phyloP scores from a whole-genome alignment of 1,140 invertebrate species.

The Brachionus koreanus region DNA sequence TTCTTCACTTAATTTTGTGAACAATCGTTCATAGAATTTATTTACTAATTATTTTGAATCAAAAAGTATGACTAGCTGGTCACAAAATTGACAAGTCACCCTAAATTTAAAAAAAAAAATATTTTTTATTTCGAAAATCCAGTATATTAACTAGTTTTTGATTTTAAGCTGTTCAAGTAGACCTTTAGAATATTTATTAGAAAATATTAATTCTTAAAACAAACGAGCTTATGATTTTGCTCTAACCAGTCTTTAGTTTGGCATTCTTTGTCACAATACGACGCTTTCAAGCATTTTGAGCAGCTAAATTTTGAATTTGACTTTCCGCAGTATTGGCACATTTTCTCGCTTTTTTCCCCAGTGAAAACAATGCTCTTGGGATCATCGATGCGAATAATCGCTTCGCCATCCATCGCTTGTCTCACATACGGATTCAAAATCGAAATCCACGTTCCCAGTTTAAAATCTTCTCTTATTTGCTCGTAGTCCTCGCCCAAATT shows the following conservation, averaged over 20 bases:
- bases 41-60: too few relatives aligned
- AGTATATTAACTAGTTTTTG: too few relatives aligned
- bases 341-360: background rate
- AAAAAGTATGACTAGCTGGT: too few relatives aligned
- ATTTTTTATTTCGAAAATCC: too few relatives aligned
- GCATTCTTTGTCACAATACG: conserved; percentile 24
- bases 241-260: background rate
- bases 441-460: background rate
- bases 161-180: too few relatives aligned
- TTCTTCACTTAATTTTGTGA: too few relatives aligned
- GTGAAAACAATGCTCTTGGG: background rate
- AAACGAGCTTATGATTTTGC: conserved; percentile 17
- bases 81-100: too few relatives aligned
- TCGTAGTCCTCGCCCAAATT: background rate
- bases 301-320: background rate
- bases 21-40: too few relatives aligned
- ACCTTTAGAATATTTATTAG: background rate
- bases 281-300: background rate
- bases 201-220: background rate
- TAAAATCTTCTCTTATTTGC: background rate
- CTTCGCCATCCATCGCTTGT: background rate
- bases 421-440: conserved; percentile 32
- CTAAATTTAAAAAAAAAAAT: too few relatives aligned
- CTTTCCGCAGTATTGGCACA: conserved; percentile 3
- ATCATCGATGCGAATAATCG: conserved; percentile 9